A percentile compares a stretch with the other conserved stretches of the same genome.
These are phyloP conservation scores for Aricia artaxerxes DNA, from an alignment of 2,888 invertebrate species.

Conservation along the genomic window DNA sequence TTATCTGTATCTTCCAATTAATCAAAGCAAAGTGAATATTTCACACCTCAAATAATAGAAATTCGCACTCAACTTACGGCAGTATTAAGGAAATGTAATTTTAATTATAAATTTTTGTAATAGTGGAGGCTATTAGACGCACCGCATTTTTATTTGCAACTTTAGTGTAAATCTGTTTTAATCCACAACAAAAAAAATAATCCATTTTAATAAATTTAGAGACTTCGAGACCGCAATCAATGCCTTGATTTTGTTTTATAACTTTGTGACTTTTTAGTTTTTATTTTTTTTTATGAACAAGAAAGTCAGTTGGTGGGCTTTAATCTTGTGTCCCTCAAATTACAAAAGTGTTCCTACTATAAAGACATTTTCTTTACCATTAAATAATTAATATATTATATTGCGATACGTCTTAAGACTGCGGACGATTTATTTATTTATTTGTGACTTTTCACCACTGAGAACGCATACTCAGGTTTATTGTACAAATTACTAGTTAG, in stretches of 20 bases:
- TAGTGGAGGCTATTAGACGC: slow-evolving; percentile 48
- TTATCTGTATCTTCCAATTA: background rate
- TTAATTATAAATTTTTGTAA: slow-evolving; percentile 59
- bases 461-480: slow-evolving; percentile 61
- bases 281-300: background rate
- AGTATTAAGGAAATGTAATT: slow-evolving; percentile 64
- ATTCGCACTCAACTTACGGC: slow-evolving; percentile 58
- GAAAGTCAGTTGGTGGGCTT: background rate
- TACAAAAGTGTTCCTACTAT: slow-evolving; percentile 70
- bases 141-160: background rate
- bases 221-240: background rate
- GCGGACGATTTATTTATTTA: slow-evolving; percentile 67
- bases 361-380: slow-evolving; percentile 65
- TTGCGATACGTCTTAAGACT: slow-evolving; percentile 72
- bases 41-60: slow-evolving; percentile 45
- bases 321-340: slow-evolving; percentile 36
- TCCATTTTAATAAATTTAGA: background rate
- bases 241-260: background rate
- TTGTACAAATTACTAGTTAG: slow-evolving; percentile 78
- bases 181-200: background rate
- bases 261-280: background rate
- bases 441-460: slow-evolving; percentile 68
- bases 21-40: slow-evolving; percentile 46
- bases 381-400: slow-evolving; percentile 50
- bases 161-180: background rate